These are phyloP conservation scores for Drosophila tsacasi DNA, from an alignment of 1,140 invertebrate species.

Conservation along the genomic window DNA sequence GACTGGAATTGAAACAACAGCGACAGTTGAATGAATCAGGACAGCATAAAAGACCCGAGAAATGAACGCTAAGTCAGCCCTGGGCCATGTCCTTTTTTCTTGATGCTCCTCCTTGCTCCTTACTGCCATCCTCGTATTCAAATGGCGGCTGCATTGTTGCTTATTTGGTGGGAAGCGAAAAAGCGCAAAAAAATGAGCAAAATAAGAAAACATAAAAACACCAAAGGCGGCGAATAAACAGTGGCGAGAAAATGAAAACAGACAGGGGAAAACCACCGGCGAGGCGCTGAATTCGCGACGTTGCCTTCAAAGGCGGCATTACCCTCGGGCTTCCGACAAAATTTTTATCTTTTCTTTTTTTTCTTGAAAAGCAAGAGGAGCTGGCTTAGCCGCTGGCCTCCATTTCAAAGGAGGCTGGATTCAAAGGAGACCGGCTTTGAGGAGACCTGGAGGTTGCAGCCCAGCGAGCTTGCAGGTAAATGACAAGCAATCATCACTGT, in stretches of 20 bases:
- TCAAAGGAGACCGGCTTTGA: conserved; percentile 3
- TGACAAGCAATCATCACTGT: conserved; percentile 52
- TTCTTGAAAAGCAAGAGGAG: conserved; percentile 16
- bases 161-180: conserved; percentile 23
- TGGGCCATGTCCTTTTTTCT: conserved; percentile 8
- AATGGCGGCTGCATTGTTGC: conserved; percentile 63
- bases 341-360: conserved; percentile 23
- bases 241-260: conserved; percentile 48
- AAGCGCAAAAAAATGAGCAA: conserved; percentile 43
- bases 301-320: conserved; percentile 63
- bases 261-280: conserved; percentile 42
- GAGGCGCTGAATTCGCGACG: conserved; percentile 67
- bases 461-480: conserved; percentile 7
- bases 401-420: conserved; percentile 2
- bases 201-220: conserved; percentile 50
- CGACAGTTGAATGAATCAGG: conserved; percentile 65
- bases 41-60: conserved; percentile 51
- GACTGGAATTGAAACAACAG: conserved; percentile 64
- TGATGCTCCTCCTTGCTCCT: conserved; percentile 22
- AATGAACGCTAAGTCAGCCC: conserved; percentile 37
- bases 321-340: conserved; percentile 48
- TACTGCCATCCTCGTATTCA: conserved; percentile 47
- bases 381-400: conserved; percentile 45
- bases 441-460: conserved; percentile 4
- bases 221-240: conserved; percentile 45